These are phyloP conservation scores for Caenorhabditis brenneri DNA, from an alignment of 1,140 invertebrate genomes.

Conservation along the genomic window DNA sequence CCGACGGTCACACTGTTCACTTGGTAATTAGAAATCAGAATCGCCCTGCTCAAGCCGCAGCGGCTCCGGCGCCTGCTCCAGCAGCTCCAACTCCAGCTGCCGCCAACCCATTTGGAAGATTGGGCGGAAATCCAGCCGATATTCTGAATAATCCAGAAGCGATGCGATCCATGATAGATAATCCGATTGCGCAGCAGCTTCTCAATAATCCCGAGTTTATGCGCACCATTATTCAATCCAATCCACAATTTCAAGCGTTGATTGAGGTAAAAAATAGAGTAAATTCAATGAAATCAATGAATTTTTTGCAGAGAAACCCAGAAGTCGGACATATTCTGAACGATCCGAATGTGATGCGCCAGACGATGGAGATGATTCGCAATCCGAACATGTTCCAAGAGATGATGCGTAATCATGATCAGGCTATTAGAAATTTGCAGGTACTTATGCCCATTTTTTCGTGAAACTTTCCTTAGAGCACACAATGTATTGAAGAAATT, in stretches of 20 bases:
- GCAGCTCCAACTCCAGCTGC: neutral
- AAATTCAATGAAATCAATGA: neutral
- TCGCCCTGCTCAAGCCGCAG: no score
- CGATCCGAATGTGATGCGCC: conserved; percentile 91
- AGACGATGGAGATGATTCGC: conserved; percentile 93
- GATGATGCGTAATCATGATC: conserved; percentile 96
- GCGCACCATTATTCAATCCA: conserved; percentile 87
- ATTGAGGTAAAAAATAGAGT: conserved; percentile 80
- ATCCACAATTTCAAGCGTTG: conserved; percentile 97
- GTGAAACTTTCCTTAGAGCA: no score
- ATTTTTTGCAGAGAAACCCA: conserved; percentile 80
- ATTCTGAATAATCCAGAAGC: conserved; percentile 89
- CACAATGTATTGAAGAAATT: no score
- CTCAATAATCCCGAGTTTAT: conserved; percentile 94
- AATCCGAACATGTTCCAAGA: conserved; percentile 98
- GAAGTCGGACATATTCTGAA: conserved; percentile 98
- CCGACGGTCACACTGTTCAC: conserved; percentile 94
- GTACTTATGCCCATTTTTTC: no score
- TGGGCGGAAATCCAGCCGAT: conserved; percentile 77
- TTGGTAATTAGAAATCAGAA: conserved; percentile 82
- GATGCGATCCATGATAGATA: conserved; percentile 90
- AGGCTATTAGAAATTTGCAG: conserved; percentile 95
- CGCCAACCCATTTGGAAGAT: conserved; percentile 5
- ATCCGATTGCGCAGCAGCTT: conserved; percentile 91
- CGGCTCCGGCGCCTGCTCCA: neutral